phyloP scores from a whole-genome alignment of 2,797 vertebrate species.

The Lacerta bilineata region DNA sequence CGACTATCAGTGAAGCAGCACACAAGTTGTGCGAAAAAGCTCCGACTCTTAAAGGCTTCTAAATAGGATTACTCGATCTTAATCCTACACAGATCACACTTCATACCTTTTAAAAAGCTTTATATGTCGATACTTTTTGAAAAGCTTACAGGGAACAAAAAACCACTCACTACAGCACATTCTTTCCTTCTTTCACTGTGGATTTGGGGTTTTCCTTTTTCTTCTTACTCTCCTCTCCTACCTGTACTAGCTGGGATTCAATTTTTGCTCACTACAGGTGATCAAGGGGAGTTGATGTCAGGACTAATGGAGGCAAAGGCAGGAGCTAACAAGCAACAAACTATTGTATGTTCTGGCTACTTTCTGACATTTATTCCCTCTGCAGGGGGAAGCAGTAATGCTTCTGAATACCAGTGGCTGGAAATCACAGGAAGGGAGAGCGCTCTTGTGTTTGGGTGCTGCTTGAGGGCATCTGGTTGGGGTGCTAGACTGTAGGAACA shows the following conservation, averaged over 20 bases:
- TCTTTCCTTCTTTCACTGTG: too few relatives aligned
- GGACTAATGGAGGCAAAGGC: background rate
- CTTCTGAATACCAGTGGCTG: too few relatives aligned
- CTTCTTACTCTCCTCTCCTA: background rate
- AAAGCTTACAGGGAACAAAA: slow-evolving; percentile 9
- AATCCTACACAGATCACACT: too few relatives aligned
- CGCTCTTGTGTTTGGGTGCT: too few relatives aligned
- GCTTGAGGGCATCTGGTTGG: too few relatives aligned
- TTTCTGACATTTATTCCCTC: background rate
- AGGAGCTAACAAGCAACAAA: background rate
- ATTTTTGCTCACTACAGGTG: background rate
- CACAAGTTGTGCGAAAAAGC: background rate
- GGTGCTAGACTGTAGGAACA: too few relatives aligned
- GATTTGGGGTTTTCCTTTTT: too few relatives aligned
- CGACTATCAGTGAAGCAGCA: background rate
- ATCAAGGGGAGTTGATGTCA: background rate
- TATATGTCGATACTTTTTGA: slow-evolving; percentile 1
- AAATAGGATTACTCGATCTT: slow-evolving; percentile 4
- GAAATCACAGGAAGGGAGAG: too few relatives aligned
- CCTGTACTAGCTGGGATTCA: background rate
- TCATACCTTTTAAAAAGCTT: too few relatives aligned
- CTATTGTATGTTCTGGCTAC: background rate
- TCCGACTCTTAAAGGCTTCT: background rate
- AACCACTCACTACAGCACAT: background rate
- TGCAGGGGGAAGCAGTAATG: too few relatives aligned